Evolutionary conservation across 2,888 invertebrate species (phyloP).

Genomic region (Hyposoter dolosus): DNA sequence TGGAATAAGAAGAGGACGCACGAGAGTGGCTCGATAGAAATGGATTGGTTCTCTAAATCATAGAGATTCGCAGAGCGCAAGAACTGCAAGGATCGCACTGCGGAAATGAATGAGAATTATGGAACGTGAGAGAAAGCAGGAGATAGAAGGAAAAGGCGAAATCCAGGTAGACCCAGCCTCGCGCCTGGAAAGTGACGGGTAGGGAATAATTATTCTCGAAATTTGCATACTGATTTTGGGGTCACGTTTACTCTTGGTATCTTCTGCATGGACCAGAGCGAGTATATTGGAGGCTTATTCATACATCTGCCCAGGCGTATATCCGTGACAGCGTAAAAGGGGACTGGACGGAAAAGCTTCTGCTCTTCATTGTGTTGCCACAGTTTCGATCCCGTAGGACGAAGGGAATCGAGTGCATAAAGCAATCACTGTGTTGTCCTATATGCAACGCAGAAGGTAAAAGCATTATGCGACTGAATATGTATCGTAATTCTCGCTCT

Average conservation of each 20-base stretch:
- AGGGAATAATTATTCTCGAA: conserved; percentile 82
- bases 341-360: background rate
- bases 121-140: conserved; percentile 16
- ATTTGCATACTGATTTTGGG: conserved; percentile 84
- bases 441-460: conserved; percentile 1
- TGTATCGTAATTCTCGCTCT: conserved; percentile 74
- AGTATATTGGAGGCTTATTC: background rate
- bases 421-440: conserved; percentile 72
- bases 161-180: conserved; percentile 60
- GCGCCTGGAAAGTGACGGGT: conserved; percentile 71
- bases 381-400: background rate
- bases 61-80: conserved; percentile 69
- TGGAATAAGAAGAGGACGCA: conserved; percentile 41
- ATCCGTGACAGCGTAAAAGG: background rate
- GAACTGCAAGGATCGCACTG: conserved; percentile 1
- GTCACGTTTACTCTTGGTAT: conserved; percentile 77
- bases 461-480: conserved; percentile 66
- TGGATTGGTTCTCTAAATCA: conserved; percentile 74
- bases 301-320: background rate
- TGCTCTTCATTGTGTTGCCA: background rate
- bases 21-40: conserved; percentile 64
- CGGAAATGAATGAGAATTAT: conserved; percentile 43
- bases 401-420: conserved; percentile 58
- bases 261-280: conserved; percentile 55
- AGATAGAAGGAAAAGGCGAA: conserved; percentile 37